A percentile compares a stretch with the other conserved stretches of the same genome.
Evolutionary conservation across 2,797 vertebrate species (phyloP).

Genomic region (Gobio occitaniae): DNA sequence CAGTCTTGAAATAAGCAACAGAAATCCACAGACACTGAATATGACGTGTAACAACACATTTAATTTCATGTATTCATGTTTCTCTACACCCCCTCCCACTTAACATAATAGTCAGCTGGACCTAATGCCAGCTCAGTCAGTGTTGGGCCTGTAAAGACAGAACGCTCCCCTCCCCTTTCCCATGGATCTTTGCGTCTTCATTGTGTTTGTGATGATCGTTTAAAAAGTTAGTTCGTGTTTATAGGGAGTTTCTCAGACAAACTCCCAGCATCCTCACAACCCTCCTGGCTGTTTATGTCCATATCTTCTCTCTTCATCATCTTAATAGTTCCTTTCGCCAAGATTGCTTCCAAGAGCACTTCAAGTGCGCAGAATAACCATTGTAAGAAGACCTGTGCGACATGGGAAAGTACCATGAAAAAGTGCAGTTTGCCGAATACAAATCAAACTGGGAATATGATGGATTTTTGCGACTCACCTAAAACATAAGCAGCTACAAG

Average conservation of each 20-base stretch:
- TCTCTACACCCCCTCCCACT: slow-evolving; percentile 62
- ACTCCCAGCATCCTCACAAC: slow-evolving; percentile 54
- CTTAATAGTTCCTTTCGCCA: slow-evolving; percentile 40
- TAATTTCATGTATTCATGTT: slow-evolving; percentile 51
- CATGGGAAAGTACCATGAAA: not conserved
- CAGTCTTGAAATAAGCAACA: slow-evolving; percentile 65
- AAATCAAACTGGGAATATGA: not conserved
- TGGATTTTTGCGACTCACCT: slow-evolving; percentile 78
- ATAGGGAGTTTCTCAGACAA: slow-evolving; percentile 41
- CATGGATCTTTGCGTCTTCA: slow-evolving; percentile 49
- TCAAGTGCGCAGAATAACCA: slow-evolving; percentile 98
- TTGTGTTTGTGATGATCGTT: slow-evolving; percentile 42
- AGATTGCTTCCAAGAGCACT: slow-evolving; percentile 41
- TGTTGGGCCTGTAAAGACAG: slow-evolving; percentile 40
- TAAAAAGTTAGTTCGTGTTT: slow-evolving; percentile 56
- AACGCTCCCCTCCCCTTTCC: slow-evolving; percentile 11
- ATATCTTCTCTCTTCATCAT: slow-evolving; percentile 48
- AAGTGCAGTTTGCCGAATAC: not conserved
- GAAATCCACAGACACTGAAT: slow-evolving; percentile 57
- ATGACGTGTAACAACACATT: slow-evolving; percentile 62
- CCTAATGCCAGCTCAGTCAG: slow-evolving; percentile 55
- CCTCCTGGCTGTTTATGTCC: slow-evolving; percentile 61
- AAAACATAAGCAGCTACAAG: slow-evolving; percentile 99
- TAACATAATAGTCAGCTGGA: slow-evolving; percentile 50
- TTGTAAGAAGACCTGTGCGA: slow-evolving; percentile 93